Percentiles rank a stretch among this genome's conserved stretches.
phyloP scores from a whole-genome alignment of 2,888 invertebrate species.

The Muschampia plurimacula region DNA sequence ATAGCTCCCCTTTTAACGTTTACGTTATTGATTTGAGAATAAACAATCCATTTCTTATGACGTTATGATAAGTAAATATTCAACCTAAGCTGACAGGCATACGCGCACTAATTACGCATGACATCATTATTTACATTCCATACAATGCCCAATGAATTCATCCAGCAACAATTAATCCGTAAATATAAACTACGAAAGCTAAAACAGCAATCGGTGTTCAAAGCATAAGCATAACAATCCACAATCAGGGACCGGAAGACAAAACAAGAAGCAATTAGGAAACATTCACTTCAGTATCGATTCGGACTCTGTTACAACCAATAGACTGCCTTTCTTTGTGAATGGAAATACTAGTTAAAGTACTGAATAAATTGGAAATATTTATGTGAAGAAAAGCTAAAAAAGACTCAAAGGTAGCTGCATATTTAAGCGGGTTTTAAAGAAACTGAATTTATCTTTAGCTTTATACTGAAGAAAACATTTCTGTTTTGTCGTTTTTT shows the following conservation, averaged over 20 bases:
- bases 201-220: slow-evolving; percentile 22
- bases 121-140: slow-evolving; percentile 29
- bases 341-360: neutral
- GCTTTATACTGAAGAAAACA: neutral
- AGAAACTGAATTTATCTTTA: neutral
- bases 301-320: slow-evolving; percentile 49
- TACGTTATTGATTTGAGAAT: too few relatives aligned
- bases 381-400: neutral
- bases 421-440: neutral
- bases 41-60: neutral
- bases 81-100: too few relatives aligned
- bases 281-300: slow-evolving; percentile 50
- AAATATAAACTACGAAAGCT: slow-evolving; percentile 31
- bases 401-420: neutral
- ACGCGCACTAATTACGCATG: neutral
- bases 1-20: too few relatives aligned
- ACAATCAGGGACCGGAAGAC: slow-evolving; percentile 52
- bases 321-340: slow-evolving; percentile 5
- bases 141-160: slow-evolving; percentile 25
- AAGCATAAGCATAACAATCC: slow-evolving; percentile 63
- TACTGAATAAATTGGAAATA: neutral
- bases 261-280: slow-evolving; percentile 61
- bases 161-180: slow-evolving; percentile 13
- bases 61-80: too few relatives aligned
- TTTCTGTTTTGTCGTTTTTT: neutral